Evolutionary conservation across 2,797 vertebrate species (phyloP), one percentile per base, ranked within the genome.

Genomic region (Lacerta agilis): DNA sequence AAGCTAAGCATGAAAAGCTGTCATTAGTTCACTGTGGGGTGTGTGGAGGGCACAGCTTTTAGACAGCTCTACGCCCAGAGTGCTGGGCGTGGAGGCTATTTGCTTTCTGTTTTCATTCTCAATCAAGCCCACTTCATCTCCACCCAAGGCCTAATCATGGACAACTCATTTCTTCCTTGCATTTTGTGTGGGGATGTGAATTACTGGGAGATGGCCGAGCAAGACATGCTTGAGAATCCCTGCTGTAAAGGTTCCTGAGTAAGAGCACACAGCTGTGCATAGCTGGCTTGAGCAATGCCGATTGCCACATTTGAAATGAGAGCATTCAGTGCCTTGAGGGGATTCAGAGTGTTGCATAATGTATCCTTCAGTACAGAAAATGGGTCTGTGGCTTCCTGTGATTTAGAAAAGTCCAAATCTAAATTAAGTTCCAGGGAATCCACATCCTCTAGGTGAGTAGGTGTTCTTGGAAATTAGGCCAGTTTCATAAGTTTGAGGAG

Each of bases 381-480:
- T 72, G 72, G 72, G 83, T 94, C 61, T 87, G 86, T 86, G 91
- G 83, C 79, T 93, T 92, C 92, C 88, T 92, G 79, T n/a, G 7
- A 73, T 88, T 89, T 94, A 90, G 92, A 94, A 94, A 95, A 94
- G 72, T 89, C 79, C 72, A 61, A 79, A 27, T 73, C 33, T 91
- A 91, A 94, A 93, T 88, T 88, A 94, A 92, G 92, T 92, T 77
- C 83, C 90, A 66, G 91, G 94, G 91, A 94, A 93, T 95, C 88
- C 89, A 93, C 79, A 82, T 83, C 87, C 88, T 91, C 87, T 45
- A 84, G 78, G 90, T 88, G 88, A 90, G 90, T 92, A 93, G 91
- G 69, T 90, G 76, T 92, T 92, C 85, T 89, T 94, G 94, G 93
- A 93, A 94, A 90, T 89, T 79, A 20, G 87, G 86, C 91, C 91